phyloP scores from a whole-genome alignment of 2,797 vertebrate genomes.

The Enteromius paludinosus region DNA sequence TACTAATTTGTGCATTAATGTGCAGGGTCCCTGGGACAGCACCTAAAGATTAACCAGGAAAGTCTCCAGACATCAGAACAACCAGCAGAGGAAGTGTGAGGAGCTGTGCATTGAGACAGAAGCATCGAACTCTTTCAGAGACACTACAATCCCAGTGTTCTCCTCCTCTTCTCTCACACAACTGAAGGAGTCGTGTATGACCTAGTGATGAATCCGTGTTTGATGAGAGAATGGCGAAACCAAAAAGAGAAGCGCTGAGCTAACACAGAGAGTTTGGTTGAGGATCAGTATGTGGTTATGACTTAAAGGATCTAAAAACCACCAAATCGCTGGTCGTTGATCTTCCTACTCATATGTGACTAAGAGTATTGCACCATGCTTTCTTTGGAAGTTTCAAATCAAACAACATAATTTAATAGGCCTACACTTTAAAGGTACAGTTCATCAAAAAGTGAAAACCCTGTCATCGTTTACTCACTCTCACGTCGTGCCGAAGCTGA shows the following conservation, averaged over 20 bases:
- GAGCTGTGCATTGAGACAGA: not conserved
- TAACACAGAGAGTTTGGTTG: constrained; percentile 24
- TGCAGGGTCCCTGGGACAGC: not conserved
- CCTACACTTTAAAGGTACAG: not conserved
- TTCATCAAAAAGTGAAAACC: not conserved
- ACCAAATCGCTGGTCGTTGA: not conserved
- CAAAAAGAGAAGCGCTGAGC: constrained; percentile 5
- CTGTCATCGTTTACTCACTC: not conserved
- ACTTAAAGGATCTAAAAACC: constrained; percentile 42
- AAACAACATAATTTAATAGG: not conserved
- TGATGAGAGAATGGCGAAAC: constrained; percentile 9
- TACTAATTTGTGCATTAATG: not conserved
- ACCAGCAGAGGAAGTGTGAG: not conserved
- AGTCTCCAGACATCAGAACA: not conserved
- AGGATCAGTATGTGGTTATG: constrained; percentile 1
- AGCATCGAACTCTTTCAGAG: not conserved
- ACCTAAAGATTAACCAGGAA: constrained; percentile 3
- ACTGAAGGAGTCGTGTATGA: not conserved
- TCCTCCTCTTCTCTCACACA: not conserved
- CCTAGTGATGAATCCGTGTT: not conserved
- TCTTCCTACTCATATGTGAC: not conserved
- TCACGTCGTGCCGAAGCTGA: not conserved
- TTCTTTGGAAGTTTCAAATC: not conserved
- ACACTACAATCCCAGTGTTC: not conserved
- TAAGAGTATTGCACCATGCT: not conserved